Base-by-base conservation (phyloP, 2,888 invertebrate genomes). In the Coelinius sp. region DNA sequence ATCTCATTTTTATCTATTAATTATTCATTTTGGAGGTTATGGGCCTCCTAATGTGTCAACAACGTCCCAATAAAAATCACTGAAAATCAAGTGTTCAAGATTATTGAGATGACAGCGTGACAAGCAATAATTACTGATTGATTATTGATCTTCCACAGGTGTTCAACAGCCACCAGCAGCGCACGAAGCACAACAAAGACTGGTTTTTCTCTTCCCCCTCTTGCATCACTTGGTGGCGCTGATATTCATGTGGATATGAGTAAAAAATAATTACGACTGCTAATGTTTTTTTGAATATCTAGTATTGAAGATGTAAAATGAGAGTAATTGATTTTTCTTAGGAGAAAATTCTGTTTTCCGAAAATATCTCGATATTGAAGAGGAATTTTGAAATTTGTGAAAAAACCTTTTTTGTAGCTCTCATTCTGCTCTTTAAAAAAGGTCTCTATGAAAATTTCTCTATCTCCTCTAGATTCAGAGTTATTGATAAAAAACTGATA, bases 1-100 rank as follows among this genome's bases (percentile, higher is more conserved):
- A 35, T 59, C 31, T 31, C 27, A 56, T 56, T 56, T 27, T 59
- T 59, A 59, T 35, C 20, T 35, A 56, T 4, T n/a, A 27, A 6
- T 56, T 27, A 27, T 14, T 31, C 31, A 59, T 35, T n/a, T 59
- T 31, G n/a, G 31, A 59, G 59, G 59, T 59, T 59, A 59, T 31
- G 35, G 2, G 17, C 35, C 35, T 3, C n/a, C 25, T 8, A 35
- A 59, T 25, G 10, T 22, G 14, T 31, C 31, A 31, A 25, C 17
- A 17, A 17, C 2, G 14, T 31, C 8, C n/a, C n/a, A 8, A 53
- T 6, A 8, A 56, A 31, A 56, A 59, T 59, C 31, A 59, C 10
- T 27, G 27, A 10, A 24, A 22, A 27, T 14, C 14, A n/a, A 12
- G n/a, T 12, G 25, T 3, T 27, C 14, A 25, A 10, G n/a, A 5